Evolutionary conservation across 2,888 invertebrate genomes (phyloP).

Genomic region (Tanytarsus gracilentus): DNA sequence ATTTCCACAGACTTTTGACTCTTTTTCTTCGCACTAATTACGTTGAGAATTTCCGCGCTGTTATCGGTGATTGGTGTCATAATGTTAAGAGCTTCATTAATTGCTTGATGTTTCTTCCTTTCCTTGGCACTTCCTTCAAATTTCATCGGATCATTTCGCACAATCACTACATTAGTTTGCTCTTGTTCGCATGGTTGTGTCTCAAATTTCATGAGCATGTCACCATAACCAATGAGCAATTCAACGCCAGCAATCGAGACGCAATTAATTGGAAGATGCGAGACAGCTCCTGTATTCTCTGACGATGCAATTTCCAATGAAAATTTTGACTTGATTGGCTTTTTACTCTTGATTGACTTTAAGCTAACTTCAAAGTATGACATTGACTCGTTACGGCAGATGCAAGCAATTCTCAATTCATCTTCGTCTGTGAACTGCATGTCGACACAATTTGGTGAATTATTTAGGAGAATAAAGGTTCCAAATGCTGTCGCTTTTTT

Average conservation of each 20-base stretch:
- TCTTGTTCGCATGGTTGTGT: slow-evolving; percentile 41
- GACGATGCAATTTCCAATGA: slow-evolving; percentile 51
- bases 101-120: slow-evolving; percentile 32
- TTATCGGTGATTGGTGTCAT: slow-evolving; percentile 36
- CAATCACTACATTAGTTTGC: slow-evolving; percentile 34
- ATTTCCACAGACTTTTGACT: slow-evolving; percentile 36
- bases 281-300: slow-evolving; percentile 46
- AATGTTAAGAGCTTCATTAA: slow-evolving; percentile 33
- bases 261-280: slow-evolving; percentile 49
- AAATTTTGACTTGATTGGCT: slow-evolving; percentile 55
- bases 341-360: slow-evolving; percentile 41
- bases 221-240: slow-evolving; percentile 52
- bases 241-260: slow-evolving; percentile 42
- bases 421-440: slow-evolving; percentile 40
- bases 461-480: slow-evolving; percentile 42
- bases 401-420: slow-evolving; percentile 47
- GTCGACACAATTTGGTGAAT: slow-evolving; percentile 9
- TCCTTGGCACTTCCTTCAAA: slow-evolving; percentile 31
- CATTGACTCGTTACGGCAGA: slow-evolving; percentile 67
- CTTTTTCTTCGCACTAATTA: slow-evolving; percentile 35
- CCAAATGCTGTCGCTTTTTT: slow-evolving; percentile 45
- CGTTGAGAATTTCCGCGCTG: slow-evolving; percentile 37
- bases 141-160: slow-evolving; percentile 39
- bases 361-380: slow-evolving; percentile 68
- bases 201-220: slow-evolving; percentile 50